Percentiles rank a stretch among this genome's conserved stretches.
Conservation (phyloP, 2,113 vertebrate species). For the Pseudolaguvia tuberculata region DNA sequence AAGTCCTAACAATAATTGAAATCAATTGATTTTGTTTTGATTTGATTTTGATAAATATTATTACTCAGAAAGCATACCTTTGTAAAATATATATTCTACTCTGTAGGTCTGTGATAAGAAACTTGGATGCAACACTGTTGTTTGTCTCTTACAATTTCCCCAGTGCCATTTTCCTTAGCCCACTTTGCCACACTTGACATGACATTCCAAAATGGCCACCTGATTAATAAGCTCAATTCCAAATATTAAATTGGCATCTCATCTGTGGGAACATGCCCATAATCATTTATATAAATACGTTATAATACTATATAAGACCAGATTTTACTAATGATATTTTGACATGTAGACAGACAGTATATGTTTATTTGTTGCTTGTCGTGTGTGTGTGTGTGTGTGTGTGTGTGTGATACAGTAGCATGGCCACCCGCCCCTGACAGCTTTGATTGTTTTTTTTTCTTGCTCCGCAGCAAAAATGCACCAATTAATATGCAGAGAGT, state of each 20-base stretch:
- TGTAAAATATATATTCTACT: neutral
- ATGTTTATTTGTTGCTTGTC: slow-evolving; percentile 1
- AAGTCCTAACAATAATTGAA: neutral
- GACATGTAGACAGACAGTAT: slow-evolving; percentile 15
- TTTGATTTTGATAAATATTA: neutral
- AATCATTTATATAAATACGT: neutral
- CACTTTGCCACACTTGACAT: slow-evolving; percentile 27
- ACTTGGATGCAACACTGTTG: neutral
- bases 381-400: slow-evolving; percentile 54
- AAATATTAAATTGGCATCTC: slow-evolving; percentile 7
- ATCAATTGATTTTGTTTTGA: neutral
- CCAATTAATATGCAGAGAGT: slow-evolving; percentile 81
- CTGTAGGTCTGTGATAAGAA: neutral
- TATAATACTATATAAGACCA: neutral
- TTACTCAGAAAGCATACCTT: neutral
- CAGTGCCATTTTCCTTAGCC: slow-evolving; percentile 31
- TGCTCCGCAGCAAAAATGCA: slow-evolving; percentile 75
- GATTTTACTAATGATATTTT: slow-evolving; percentile 13
- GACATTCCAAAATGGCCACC: slow-evolving; percentile 37
- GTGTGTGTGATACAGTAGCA: slow-evolving; percentile 68
- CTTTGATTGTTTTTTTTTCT: slow-evolving; percentile 73
- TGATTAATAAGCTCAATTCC: slow-evolving; percentile 32
- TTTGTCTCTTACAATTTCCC: slow-evolving; percentile 6
- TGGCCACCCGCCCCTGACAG: slow-evolving; percentile 70
- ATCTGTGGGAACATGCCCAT: neutral